Conservation (phyloP, 2,888 invertebrate genomes). For the Tenthredo notha region DNA sequence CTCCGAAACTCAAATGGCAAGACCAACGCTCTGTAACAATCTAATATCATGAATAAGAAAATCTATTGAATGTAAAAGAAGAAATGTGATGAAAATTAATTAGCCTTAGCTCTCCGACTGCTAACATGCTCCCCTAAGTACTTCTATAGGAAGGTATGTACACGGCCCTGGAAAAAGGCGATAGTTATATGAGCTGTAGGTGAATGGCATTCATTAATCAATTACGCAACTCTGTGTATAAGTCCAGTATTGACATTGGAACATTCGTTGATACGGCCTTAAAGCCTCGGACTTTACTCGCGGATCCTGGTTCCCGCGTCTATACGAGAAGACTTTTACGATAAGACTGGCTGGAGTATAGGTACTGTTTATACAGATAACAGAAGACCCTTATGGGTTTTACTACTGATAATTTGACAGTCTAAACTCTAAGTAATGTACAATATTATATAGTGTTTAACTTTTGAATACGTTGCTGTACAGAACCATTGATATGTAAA, state of each 20-base stretch:
- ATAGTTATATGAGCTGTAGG: neutral
- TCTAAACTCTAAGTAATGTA: neutral
- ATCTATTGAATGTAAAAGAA: neutral
- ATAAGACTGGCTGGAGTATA: neutral
- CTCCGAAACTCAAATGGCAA: neutral
- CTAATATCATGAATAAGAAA: neutral
- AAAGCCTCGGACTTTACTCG: constrained; percentile 47
- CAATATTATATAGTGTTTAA: neutral
- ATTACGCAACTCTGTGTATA: constrained; percentile 41
- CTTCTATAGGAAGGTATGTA: neutral
- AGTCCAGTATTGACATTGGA: constrained; percentile 46
- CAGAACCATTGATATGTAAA: constrained; percentile 14
- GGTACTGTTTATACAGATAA: constrained; percentile 10
- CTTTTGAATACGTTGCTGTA: neutral
- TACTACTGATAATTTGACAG: constrained; percentile 14
- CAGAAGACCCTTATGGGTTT: constrained; percentile 2
- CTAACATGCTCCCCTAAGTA: neutral
- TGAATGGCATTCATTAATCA: constrained; percentile 47
- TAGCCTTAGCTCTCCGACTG: neutral
- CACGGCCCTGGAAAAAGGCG: neutral
- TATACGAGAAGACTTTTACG: neutral
- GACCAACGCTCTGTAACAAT: neutral
- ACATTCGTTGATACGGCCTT: constrained; percentile 30
- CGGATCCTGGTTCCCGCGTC: constrained; percentile 15
- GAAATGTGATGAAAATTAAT: neutral